A percentile compares a stretch with the other conserved stretches of the same genome.
phyloP scores from a whole-genome alignment of 2,888 invertebrate species.

The Myopa tessellatipennis region DNA sequence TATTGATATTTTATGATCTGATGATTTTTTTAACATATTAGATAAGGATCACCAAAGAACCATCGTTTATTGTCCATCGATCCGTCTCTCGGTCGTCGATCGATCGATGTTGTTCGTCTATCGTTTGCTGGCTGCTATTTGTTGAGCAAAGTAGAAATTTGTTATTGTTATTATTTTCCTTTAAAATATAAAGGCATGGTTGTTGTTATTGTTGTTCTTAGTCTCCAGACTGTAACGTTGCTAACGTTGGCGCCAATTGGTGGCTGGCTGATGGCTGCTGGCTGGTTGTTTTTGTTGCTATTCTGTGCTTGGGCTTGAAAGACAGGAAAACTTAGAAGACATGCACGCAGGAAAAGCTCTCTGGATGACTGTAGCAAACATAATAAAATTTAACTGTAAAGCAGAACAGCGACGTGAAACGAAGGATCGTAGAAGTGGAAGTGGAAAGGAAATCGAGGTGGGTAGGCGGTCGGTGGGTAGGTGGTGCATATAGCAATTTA shows the following conservation, averaged over 20 bases:
- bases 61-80: too few relatives aligned
- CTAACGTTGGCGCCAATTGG: conserved; percentile 38
- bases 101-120: not conserved
- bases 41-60: too few relatives aligned
- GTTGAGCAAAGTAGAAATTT: too few relatives aligned
- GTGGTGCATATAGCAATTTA: conserved; percentile 32
- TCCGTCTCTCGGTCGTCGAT: not conserved
- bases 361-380: not conserved
- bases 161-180: not conserved
- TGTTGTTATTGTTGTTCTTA: not conserved
- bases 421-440: not conserved
- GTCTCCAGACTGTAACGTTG: not conserved
- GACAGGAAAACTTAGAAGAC: not conserved
- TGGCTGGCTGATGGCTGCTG: not conserved
- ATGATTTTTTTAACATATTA: too few relatives aligned
- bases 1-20: too few relatives aligned
- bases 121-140: not conserved
- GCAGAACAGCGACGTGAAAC: not conserved
- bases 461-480: not conserved
- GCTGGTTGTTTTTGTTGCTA: too few relatives aligned
- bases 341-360: not conserved
- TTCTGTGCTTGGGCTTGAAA: not conserved
- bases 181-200: not conserved
- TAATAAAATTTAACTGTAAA: conserved; percentile 20
- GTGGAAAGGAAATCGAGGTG: not conserved